phyloP scores from a whole-genome alignment of 2,797 vertebrate species.

The Rachycentron canadum region DNA sequence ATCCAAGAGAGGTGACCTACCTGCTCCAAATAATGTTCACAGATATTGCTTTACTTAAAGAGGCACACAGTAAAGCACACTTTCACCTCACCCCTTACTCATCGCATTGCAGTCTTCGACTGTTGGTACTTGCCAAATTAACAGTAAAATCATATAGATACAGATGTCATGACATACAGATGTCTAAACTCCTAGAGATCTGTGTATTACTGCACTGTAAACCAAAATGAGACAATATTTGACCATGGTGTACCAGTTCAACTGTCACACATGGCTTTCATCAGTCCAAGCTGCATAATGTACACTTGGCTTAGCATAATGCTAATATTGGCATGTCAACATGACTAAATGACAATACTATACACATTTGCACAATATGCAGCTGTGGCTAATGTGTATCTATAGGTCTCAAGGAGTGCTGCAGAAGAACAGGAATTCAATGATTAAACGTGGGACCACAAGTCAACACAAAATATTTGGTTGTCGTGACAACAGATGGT shows the following conservation, averaged over 20 bases:
- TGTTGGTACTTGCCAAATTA: not conserved
- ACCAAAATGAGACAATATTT: conserved; percentile 12
- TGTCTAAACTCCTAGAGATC: not conserved
- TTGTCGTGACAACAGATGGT: not conserved
- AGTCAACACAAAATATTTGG: conserved; percentile 9
- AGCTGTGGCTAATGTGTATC: not conserved
- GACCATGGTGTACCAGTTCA: not conserved
- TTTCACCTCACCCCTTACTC: conserved; percentile 2
- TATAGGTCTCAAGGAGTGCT: not conserved
- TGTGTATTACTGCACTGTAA: not conserved
- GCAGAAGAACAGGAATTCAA: not conserved
- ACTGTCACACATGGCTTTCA: conserved; percentile 17
- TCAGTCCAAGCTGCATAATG: conserved; percentile 6
- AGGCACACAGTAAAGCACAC: conserved; percentile 8
- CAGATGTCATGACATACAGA: conserved; percentile 4
- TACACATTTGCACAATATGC: not conserved
- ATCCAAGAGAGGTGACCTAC: conserved; percentile 12
- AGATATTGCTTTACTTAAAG: conserved; percentile 20
- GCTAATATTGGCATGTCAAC: not conserved
- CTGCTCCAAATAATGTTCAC: conserved; percentile 29
- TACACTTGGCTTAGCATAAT: not conserved
- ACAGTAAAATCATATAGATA: conserved; percentile 8
- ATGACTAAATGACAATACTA: not conserved
- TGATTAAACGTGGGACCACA: not conserved
- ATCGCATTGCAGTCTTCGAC: conserved; percentile 7